A percentile compares a stretch with the other conserved stretches of the same genome.
These are phyloP conservation scores for Macheiramphus alcinus DNA, from an alignment of 2,113 vertebrate genomes.

Conservation along the genomic window DNA sequence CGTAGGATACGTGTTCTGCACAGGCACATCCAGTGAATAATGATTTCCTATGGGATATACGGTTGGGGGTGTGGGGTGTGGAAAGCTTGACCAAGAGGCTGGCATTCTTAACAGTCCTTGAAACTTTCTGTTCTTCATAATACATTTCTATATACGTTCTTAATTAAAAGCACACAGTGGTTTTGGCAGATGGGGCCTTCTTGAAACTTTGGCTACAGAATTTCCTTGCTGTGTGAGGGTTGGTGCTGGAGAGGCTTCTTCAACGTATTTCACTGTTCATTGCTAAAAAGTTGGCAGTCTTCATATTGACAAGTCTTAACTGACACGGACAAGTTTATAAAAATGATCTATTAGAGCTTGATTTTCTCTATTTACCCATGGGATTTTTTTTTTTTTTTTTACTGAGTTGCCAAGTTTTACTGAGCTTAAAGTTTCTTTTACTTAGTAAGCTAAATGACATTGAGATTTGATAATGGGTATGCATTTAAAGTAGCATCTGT, in stretches of 20 bases:
- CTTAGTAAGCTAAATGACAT: not conserved
- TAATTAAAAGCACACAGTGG: slow-evolving; percentile 39
- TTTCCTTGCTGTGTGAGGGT: not conserved
- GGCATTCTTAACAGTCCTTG: not conserved
- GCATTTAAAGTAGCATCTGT: not conserved
- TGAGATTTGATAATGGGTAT: not conserved
- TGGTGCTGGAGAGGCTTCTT: not conserved
- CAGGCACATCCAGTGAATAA: not conserved
- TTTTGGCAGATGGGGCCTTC: slow-evolving; percentile 8
- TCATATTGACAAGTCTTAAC: not conserved
- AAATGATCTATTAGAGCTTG: not conserved
- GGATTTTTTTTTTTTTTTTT: not conserved
- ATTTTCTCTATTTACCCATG: not conserved
- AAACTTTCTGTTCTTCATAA: not conserved
- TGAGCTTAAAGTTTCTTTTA: not conserved
- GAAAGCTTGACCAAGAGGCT: not conserved
- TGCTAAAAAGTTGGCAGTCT: not conserved
- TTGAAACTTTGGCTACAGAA: not conserved
- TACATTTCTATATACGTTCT: not conserved
- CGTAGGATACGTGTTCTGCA: not conserved
- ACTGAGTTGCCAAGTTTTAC: not conserved
- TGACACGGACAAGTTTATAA: not conserved
- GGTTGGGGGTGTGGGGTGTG: not conserved
- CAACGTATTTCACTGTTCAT: not conserved
- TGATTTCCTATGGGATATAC: not conserved